phyloP scores from a whole-genome alignment of 2,888 invertebrate genomes.

The Nudaria mundana region DNA sequence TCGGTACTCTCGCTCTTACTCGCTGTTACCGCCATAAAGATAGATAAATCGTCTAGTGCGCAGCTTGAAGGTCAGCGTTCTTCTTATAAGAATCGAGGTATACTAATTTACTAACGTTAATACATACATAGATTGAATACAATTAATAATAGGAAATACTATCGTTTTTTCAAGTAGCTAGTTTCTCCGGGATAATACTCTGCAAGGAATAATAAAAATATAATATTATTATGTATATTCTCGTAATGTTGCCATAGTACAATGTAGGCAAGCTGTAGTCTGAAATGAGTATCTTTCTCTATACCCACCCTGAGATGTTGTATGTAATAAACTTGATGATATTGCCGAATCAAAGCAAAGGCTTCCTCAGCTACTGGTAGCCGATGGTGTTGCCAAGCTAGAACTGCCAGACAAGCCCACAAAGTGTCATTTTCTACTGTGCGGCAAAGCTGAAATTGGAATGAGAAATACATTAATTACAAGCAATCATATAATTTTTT shows the following conservation, averaged over 20 bases:
- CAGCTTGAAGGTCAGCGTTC: too few relatives aligned
- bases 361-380: constrained; percentile 96
- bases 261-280: too few relatives aligned
- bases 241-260: not conserved
- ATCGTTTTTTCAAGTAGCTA: constrained; percentile 27
- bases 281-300: not conserved
- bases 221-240: not conserved
- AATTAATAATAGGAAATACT: too few relatives aligned
- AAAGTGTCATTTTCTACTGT: constrained; percentile 82
- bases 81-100: too few relatives aligned
- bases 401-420: constrained; percentile 97
- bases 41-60: too few relatives aligned
- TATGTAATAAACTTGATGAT: constrained; percentile 91
- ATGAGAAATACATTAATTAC: not conserved
- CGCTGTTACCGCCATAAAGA: too few relatives aligned
- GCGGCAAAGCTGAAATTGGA: constrained; percentile 60
- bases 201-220: constrained; percentile 40
- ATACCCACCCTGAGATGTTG: constrained; percentile 87
- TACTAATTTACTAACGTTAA: not conserved
- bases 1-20: too few relatives aligned
- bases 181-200: constrained; percentile 61
- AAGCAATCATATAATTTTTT: not conserved
- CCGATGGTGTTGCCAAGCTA: constrained; percentile 93
- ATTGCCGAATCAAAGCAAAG: constrained; percentile 84
- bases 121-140: too few relatives aligned